Conservation (phyloP, 2,888 invertebrate genomes). For the Xylophagus ater region DNA sequence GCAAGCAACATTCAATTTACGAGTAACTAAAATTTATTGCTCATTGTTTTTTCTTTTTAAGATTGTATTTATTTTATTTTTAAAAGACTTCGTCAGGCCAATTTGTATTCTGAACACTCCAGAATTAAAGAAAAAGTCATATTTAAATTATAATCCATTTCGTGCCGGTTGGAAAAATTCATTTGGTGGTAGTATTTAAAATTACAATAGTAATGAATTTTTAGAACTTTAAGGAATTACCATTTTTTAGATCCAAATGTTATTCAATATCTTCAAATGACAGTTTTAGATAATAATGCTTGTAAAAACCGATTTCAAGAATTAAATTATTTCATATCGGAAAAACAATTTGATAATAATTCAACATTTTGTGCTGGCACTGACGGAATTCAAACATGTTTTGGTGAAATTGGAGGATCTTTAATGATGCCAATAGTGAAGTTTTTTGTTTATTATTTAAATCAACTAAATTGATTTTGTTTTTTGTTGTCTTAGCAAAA, state of each 20-base stretch:
- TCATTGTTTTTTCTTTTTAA: too few relatives aligned
- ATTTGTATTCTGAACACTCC: constrained; percentile 55
- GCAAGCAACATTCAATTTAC: constrained; percentile 45
- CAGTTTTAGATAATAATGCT: constrained; percentile 50
- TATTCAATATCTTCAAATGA: constrained; percentile 59
- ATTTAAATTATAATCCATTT: constrained; percentile 47
- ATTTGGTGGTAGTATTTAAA: constrained; percentile 13
- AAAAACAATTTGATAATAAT: constrained; percentile 31
- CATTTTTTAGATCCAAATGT: constrained; percentile 37
- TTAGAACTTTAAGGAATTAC: background rate
- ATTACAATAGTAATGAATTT: background rate
- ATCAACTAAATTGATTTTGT: background rate
- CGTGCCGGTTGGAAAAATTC: constrained; percentile 48
- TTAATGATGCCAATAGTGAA: constrained; percentile 34
- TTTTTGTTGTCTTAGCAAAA: background rate
- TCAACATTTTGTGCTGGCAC: constrained; percentile 33
- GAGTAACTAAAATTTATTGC: too few relatives aligned
- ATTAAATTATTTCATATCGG: constrained; percentile 23
- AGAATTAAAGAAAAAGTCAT: constrained; percentile 42
- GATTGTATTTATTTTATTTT: constrained; percentile 49
- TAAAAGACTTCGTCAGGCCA: too few relatives aligned
- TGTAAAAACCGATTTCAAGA: constrained; percentile 42
- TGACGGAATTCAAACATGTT: constrained; percentile 36
- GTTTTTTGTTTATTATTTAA: background rate
- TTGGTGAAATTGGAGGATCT: constrained; percentile 38